Evolutionary conservation across 2,888 invertebrate genomes (phyloP).

Genomic region (Lasioglossum zephyrum): DNA sequence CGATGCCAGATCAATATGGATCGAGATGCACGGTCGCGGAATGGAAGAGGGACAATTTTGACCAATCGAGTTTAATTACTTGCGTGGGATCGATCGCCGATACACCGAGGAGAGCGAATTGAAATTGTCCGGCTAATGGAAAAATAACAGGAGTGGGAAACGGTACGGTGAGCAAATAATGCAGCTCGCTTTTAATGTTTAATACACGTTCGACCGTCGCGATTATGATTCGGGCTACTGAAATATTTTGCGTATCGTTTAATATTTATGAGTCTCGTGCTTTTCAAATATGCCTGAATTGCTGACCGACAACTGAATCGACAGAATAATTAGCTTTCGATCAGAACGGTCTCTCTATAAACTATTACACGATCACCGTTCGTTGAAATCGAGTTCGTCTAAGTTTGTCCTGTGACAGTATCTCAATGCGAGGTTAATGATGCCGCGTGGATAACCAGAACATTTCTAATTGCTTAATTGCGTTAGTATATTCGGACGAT

Average conservation of each 20-base stretch:
- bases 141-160: slow-evolving; percentile 5
- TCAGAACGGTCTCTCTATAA: not conserved
- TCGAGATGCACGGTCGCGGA: not conserved
- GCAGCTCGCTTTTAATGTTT: not conserved
- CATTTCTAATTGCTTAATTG: slow-evolving; percentile 32
- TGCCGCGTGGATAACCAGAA: not conserved
- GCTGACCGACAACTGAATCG: slow-evolving; percentile 15
- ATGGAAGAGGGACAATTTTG: not conserved
- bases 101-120: not conserved
- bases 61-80: slow-evolving; percentile 26
- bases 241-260: not conserved
- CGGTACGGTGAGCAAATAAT: slow-evolving; percentile 5
- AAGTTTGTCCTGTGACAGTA: slow-evolving; percentile 34
- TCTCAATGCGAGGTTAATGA: slow-evolving; percentile 3
- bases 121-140: slow-evolving; percentile 9
- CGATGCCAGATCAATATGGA: not conserved
- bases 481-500: not conserved
- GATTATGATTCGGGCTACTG: slow-evolving; percentile 8
- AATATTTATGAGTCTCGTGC: not conserved
- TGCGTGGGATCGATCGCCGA: not conserved
- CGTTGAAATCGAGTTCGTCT: slow-evolving; percentile 9
- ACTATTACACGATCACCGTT: slow-evolving; percentile 11
- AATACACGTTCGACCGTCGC: not conserved
- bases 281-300: not conserved
- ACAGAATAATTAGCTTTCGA: slow-evolving; percentile 39